A percentile compares a stretch with the other conserved stretches of the same genome.
Evolutionary conservation across 2,797 vertebrate species (phyloP).

Genomic region (Paedocypris micromegethes): DNA sequence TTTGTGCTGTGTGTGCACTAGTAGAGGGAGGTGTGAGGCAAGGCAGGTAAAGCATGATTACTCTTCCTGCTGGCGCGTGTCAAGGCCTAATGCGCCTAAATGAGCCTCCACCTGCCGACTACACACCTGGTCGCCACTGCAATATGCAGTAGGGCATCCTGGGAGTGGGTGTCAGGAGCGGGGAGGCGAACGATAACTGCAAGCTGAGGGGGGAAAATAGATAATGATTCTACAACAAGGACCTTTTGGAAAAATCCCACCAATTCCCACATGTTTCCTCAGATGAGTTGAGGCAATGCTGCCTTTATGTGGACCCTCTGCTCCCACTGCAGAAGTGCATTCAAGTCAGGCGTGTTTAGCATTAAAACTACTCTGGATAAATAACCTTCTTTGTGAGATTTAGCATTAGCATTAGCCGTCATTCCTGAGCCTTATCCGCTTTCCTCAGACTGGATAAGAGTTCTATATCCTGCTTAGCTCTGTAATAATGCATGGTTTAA

Average conservation of each 20-base stretch:
- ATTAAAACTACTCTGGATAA: slow-evolving; percentile 53
- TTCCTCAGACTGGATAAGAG: slow-evolving; percentile 69
- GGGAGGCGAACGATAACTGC: slow-evolving; percentile 8
- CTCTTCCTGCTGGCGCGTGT: slow-evolving; percentile 60
- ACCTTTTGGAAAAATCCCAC: slow-evolving; percentile 32
- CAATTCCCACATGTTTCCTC: slow-evolving; percentile 55
- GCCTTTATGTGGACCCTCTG: slow-evolving; percentile 49
- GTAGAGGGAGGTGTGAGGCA: slow-evolving; percentile 49
- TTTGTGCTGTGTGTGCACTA: slow-evolving; percentile 66
- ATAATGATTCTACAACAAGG: slow-evolving; percentile 23
- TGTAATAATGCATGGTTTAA: slow-evolving; percentile 64
- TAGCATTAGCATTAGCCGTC: slow-evolving; percentile 47
- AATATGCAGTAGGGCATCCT: slow-evolving; percentile 48
- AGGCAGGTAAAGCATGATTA: slow-evolving; percentile 66
- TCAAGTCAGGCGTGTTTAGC: slow-evolving; percentile 52
- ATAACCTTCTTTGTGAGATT: slow-evolving; percentile 64
- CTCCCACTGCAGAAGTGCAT: slow-evolving; percentile 60
- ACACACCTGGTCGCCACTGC: slow-evolving; percentile 59
- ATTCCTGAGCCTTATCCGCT: slow-evolving; percentile 68
- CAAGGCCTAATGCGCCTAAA: slow-evolving; percentile 68
- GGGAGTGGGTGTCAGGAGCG: slow-evolving; percentile 56
- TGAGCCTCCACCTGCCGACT: slow-evolving; percentile 61
- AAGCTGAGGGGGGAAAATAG: neutral
- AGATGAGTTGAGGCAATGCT: slow-evolving; percentile 52
- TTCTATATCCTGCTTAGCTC: slow-evolving; percentile 70